Evolutionary conservation across 2,797 vertebrate species (phyloP).

Genomic region (Cossypha dichroa): DNA sequence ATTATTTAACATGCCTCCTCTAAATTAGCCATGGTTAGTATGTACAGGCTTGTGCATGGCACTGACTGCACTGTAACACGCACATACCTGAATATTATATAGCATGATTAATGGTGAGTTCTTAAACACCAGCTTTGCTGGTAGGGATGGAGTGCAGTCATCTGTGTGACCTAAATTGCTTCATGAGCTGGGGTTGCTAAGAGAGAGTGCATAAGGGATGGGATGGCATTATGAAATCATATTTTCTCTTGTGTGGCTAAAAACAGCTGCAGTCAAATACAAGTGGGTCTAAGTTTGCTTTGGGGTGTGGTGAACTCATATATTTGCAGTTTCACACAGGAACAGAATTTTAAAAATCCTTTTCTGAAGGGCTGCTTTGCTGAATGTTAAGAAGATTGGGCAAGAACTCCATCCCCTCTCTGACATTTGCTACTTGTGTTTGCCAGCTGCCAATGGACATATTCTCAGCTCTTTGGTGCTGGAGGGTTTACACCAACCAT

Average conservation of each 20-base stretch:
- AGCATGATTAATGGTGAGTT: background rate
- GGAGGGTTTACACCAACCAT: background rate
- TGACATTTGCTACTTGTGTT: background rate
- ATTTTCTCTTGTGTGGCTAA: background rate
- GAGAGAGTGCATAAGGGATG: background rate
- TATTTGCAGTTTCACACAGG: background rate
- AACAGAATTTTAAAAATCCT: background rate
- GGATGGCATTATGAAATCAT: slow-evolving; percentile 7
- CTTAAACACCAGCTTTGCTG: background rate
- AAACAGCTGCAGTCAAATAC: background rate
- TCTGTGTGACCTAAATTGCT: slow-evolving; percentile 29
- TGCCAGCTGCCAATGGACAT: background rate
- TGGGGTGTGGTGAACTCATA: background rate
- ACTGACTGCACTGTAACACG: background rate
- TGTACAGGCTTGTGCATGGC: background rate
- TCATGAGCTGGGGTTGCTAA: background rate
- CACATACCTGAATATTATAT: background rate
- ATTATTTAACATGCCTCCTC: background rate
- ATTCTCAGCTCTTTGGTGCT: background rate
- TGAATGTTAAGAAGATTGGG: background rate
- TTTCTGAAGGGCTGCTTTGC: background rate
- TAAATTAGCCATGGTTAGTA: background rate
- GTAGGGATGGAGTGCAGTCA: background rate
- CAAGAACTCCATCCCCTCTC: background rate
- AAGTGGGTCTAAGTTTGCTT: background rate